These are phyloP conservation scores for Macrotrachela quadricornifera DNA, from an alignment of 1,140 invertebrate species.

Conservation along the genomic window DNA sequence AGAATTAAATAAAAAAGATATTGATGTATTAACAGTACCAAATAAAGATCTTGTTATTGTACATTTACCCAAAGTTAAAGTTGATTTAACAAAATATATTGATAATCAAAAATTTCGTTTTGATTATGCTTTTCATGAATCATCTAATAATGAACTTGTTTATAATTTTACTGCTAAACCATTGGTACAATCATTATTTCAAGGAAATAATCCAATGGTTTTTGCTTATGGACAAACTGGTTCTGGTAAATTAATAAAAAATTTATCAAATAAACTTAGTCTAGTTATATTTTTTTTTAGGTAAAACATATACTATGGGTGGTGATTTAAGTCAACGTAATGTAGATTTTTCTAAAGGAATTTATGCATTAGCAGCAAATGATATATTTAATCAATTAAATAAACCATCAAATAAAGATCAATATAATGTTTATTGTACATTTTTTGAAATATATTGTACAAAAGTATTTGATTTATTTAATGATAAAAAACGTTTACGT, in stretches of 20 bases:
- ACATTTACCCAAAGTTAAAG: slow-evolving; percentile 91
- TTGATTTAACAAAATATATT: slow-evolving; percentile 90
- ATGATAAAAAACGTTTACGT: slow-evolving; percentile 76
- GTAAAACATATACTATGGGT: slow-evolving; percentile 28
- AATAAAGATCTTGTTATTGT: slow-evolving; percentile 81
- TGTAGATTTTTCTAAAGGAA: slow-evolving; percentile 32
- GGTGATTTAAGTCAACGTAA: slow-evolving; percentile 30
- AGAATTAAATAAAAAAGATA: slow-evolving; percentile 40
- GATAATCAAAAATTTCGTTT: slow-evolving; percentile 96
- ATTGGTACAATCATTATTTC: slow-evolving; percentile 75
- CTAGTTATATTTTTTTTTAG: neutral
- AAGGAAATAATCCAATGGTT: slow-evolving; percentile 85
- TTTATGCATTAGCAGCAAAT: slow-evolving; percentile 46
- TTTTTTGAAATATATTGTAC: slow-evolving; percentile 94
- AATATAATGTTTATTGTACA: slow-evolving; percentile 59
- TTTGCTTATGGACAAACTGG: slow-evolving; percentile 92
- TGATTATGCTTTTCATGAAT: slow-evolving; percentile 96
- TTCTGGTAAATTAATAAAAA: slow-evolving; percentile 59
- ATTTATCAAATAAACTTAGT: slow-evolving; percentile 9
- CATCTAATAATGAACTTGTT: slow-evolving; percentile 76
- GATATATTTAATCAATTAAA: slow-evolving; percentile 57
- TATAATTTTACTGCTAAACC: slow-evolving; percentile 72
- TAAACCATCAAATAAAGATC: slow-evolving; percentile 53
- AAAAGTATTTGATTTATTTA: slow-evolving; percentile 84
- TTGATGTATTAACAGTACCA: slow-evolving; percentile 87